Percentiles rank a stretch among this genome's conserved stretches.
Conservation (phyloP, 2,888 invertebrate species). For the Hoplodrina blanda region DNA sequence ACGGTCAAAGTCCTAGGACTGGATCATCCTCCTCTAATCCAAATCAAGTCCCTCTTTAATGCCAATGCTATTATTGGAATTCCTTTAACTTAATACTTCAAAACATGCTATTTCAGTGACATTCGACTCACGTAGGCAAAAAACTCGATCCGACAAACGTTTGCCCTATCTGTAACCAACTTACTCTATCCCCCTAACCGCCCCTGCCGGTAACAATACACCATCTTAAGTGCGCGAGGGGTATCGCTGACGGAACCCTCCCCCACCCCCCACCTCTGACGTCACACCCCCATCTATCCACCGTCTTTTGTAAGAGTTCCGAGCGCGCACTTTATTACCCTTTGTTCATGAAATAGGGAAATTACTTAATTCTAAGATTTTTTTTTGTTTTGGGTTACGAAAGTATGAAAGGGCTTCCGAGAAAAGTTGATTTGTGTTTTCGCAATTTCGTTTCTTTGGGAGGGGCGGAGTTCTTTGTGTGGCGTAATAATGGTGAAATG, state of each 20-base stretch:
- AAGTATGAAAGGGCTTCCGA: constrained; percentile 30
- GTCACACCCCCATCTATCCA: constrained; percentile 22
- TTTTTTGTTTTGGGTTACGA: constrained; percentile 46
- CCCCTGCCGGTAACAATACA: constrained; percentile 67
- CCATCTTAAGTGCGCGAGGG: constrained; percentile 72
- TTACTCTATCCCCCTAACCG: constrained; percentile 51
- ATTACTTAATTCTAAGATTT: constrained; percentile 57
- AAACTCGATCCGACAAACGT: constrained; percentile 13
- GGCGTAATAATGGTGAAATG: neutral
- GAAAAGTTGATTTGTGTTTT: constrained; percentile 32
- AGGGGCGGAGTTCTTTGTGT: neutral
- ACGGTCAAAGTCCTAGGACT: too few species aligned
- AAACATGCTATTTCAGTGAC: too few species aligned
- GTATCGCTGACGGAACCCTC: constrained; percentile 61
- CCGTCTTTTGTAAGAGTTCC: constrained; percentile 52
- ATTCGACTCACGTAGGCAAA: constrained; percentile 24
- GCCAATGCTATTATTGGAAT: too few species aligned
- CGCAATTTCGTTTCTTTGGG: neutral
- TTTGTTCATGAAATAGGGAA: constrained; percentile 60
- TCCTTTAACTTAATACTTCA: too few species aligned
- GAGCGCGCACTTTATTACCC: constrained; percentile 63
- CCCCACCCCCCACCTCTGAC: constrained; percentile 13
- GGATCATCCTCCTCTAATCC: too few species aligned
- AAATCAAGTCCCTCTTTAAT: too few species aligned
- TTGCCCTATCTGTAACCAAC: constrained; percentile 47